Conservation (phyloP, 2,797 vertebrate genomes). For the Poeciliopsis turneri region DNA sequence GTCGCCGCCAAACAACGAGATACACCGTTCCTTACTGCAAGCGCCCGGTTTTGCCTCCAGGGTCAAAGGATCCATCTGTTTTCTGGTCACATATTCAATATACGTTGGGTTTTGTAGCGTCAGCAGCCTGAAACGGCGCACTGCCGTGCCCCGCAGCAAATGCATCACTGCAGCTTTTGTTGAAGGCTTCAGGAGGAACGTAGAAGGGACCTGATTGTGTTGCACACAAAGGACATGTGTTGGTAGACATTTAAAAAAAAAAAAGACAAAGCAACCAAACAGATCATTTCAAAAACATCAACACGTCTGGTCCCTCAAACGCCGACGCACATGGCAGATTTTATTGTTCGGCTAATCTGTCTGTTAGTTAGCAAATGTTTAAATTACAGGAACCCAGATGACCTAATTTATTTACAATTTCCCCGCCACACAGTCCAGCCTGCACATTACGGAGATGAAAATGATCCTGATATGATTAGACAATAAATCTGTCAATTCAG, state of each 20-base stretch:
- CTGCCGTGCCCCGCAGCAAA: constrained; percentile 47
- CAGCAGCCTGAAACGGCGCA: constrained; percentile 45
- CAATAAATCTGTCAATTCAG: constrained; percentile 46
- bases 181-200: constrained; percentile 37
- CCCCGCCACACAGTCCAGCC: constrained; percentile 6
- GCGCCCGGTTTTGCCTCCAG: constrained; percentile 56
- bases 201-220: constrained; percentile 40
- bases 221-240: constrained; percentile 26
- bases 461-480: constrained; percentile 36
- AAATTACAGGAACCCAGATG: constrained; percentile 28
- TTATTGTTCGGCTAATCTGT: constrained; percentile 36
- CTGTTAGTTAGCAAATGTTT: constrained; percentile 36
- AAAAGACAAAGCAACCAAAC: background rate
- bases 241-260: background rate
- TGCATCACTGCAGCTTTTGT: constrained; percentile 53
- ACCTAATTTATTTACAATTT: constrained; percentile 40
- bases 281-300: constrained; percentile 16
- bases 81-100: constrained; percentile 74
- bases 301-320: constrained; percentile 21
- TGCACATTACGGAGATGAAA: constrained; percentile 20
- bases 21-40: constrained; percentile 45
- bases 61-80: constrained; percentile 71
- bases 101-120: constrained; percentile 50
- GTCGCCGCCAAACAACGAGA: constrained; percentile 52
- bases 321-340: constrained; percentile 22